phyloP scores from a whole-genome alignment of 2,113 vertebrate genomes.

The Azemiops feae region DNA sequence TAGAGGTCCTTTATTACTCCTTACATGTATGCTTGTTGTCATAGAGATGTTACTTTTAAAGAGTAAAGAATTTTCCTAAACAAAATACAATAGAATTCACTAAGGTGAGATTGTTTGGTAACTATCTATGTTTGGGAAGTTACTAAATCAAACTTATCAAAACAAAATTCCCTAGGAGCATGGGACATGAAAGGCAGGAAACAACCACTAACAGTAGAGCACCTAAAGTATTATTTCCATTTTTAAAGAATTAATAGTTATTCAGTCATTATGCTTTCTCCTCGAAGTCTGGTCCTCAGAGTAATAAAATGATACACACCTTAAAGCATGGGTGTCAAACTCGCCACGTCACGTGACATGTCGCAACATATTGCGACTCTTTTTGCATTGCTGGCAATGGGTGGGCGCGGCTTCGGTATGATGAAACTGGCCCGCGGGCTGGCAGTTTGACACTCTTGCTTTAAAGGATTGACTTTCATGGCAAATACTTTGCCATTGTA shows the following conservation, averaged over 20 bases:
- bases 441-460: neutral
- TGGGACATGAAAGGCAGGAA: too few species aligned
- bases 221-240: too few species aligned
- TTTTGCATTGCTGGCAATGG: too few species aligned
- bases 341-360: too few species aligned
- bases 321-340: too few species aligned
- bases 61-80: neutral
- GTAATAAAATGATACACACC: too few species aligned
- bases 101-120: neutral
- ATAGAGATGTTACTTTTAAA: neutral
- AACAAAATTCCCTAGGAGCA: neutral
- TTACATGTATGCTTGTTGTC: neutral
- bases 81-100: neutral
- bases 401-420: too few species aligned
- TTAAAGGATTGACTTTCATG: constrained; percentile 3
- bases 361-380: too few species aligned
- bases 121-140: neutral
- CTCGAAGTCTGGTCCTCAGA: neutral
- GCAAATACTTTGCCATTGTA: neutral
- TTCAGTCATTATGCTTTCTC: neutral
- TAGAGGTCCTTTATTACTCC: neutral
- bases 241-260: too few species aligned
- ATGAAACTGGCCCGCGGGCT: too few species aligned
- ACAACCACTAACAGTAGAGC: too few species aligned
- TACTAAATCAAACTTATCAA: neutral